phyloP scores from a whole-genome alignment of 2,888 invertebrate species.

The Phaonia tiefii region DNA sequence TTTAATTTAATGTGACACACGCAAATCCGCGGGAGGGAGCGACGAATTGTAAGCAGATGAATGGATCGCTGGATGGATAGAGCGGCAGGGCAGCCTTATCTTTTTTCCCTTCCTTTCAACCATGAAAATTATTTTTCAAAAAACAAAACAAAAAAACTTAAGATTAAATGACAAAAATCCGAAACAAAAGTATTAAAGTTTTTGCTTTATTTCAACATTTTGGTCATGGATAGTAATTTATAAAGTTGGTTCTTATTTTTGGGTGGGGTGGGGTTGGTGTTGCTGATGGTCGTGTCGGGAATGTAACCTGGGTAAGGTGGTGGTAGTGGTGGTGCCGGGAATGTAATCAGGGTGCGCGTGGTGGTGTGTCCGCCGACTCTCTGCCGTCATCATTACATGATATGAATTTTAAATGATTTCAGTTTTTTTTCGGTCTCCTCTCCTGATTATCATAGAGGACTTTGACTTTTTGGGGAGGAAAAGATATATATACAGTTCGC shows the following conservation, averaged over 20 bases:
- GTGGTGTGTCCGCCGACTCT: too few species aligned
- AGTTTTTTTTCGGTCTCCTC: neutral
- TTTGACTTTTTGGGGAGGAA: constrained; percentile 30
- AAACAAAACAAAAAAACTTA: constrained; percentile 13
- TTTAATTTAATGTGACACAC: constrained; percentile 41
- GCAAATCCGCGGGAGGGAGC: constrained; percentile 10
- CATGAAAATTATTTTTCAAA: too few species aligned
- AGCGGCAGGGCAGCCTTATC: too few species aligned
- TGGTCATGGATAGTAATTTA: constrained; percentile 14
- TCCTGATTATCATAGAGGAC: constrained; percentile 18
- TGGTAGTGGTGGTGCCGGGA: too few species aligned
- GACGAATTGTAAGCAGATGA: neutral
- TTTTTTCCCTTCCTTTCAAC: neutral
- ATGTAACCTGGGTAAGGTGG: too few species aligned
- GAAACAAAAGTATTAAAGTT: constrained; percentile 17
- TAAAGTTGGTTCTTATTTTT: neutral
- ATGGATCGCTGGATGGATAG: neutral
- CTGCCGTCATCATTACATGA: constrained; percentile 47
- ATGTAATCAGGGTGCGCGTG: too few species aligned
- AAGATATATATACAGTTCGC: neutral
- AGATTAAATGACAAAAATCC: constrained; percentile 34
- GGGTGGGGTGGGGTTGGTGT: neutral
- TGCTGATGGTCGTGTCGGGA: neutral
- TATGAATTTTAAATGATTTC: constrained; percentile 61
- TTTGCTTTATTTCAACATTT: neutral